phyloP scores from a whole-genome alignment of 2,113 vertebrate species.

The Syngnathus scovelli region DNA sequence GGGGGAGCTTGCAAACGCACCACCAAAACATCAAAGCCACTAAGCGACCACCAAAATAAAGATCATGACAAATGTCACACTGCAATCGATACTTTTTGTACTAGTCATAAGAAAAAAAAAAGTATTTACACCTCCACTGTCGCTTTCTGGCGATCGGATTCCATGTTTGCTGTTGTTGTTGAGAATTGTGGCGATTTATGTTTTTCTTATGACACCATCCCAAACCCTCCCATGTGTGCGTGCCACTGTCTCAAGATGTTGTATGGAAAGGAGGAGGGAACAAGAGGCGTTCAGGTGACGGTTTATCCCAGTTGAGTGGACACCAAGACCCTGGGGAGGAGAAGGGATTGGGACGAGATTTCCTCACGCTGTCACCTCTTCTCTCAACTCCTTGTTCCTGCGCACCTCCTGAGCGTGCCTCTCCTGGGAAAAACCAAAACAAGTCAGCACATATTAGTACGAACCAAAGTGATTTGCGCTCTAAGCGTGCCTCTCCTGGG shows the following conservation, averaged over 20 bases:
- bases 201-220: constrained; percentile 23
- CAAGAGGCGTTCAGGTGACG: not conserved
- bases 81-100: constrained; percentile 75
- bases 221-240: not conserved
- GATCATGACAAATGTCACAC: constrained; percentile 70
- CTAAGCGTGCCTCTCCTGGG: constrained; percentile 31
- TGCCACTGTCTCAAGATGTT: constrained; percentile 28
- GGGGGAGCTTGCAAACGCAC: constrained; percentile 51
- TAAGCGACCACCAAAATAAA: constrained; percentile 3
- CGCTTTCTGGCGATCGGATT: constrained; percentile 38
- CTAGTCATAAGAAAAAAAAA: constrained; percentile 72
- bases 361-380: constrained; percentile 74
- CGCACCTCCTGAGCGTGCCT: constrained; percentile 89
- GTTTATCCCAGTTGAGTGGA: not conserved
- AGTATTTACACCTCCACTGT: constrained; percentile 76
- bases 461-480: not conserved
- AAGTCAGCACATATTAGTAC: constrained; percentile 6
- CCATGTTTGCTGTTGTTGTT: constrained; percentile 1
- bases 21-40: constrained; percentile 48
- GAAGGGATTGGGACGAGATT: constrained; percentile 28
- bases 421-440: constrained; percentile 69
- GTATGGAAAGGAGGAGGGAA: constrained; percentile 16
- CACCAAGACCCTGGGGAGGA: constrained; percentile 5
- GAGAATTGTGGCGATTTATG: constrained; percentile 9
- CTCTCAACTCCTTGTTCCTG: constrained; percentile 93